Evolutionary conservation across 1,140 invertebrate species (phyloP).

Genomic region (Augochlora pura): DNA sequence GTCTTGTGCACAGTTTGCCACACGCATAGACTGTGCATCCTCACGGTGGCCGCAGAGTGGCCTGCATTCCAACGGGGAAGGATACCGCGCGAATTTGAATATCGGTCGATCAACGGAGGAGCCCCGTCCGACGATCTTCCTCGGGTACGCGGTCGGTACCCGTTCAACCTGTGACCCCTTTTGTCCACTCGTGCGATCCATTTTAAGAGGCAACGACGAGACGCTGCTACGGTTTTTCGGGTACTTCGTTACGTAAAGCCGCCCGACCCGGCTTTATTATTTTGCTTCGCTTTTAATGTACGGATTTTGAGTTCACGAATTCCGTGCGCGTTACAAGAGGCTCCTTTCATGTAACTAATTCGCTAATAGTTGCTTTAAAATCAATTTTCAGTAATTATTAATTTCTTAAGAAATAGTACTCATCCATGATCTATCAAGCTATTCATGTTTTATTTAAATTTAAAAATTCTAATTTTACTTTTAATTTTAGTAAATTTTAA

Average conservation of each 20-base stretch:
- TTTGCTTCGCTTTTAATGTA: background rate
- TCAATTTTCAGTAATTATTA: no score
- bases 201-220: slow-evolving; percentile 27
- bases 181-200: slow-evolving; percentile 39
- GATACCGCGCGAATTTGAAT: slow-evolving; percentile 58
- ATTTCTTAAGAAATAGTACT: no score
- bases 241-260: background rate
- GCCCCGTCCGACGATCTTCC: slow-evolving; percentile 27
- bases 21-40: slow-evolving; percentile 23
- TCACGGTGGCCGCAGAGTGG: slow-evolving; percentile 19
- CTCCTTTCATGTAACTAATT: no score
- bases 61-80: slow-evolving; percentile 52
- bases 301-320: no score
- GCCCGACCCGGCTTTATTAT: background rate
- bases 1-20: slow-evolving; percentile 6
- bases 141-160: slow-evolving; percentile 27
- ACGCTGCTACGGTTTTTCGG: slow-evolving; percentile 13
- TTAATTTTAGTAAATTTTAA: no score
- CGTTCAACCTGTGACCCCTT: slow-evolving; percentile 56
- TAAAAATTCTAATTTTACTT: no score
- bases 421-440: no score
- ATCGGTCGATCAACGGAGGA: slow-evolving; percentile 52
- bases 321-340: no score
- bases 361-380: no score
- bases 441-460: no score